phyloP scores from a whole-genome alignment of 2,113 vertebrate species.

The Neolamprologus ventralis region DNA sequence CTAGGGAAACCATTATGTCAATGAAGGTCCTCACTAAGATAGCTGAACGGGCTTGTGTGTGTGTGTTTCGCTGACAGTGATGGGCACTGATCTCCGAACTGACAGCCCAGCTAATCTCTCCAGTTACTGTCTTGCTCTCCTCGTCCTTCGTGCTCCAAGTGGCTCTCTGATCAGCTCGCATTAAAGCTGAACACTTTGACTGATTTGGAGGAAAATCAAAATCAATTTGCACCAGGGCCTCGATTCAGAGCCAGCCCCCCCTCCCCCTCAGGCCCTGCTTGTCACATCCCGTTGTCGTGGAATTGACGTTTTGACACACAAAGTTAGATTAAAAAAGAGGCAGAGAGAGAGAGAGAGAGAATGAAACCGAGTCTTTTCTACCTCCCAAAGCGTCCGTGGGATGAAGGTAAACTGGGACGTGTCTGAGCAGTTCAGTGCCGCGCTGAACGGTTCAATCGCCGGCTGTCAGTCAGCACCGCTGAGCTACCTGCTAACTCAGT shows the following conservation, averaged over 20 bases:
- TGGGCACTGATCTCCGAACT: conserved; percentile 63
- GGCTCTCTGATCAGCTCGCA: conserved; percentile 73
- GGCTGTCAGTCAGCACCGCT: conserved; percentile 20
- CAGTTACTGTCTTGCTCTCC: conserved; percentile 53
- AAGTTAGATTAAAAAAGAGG: conserved; percentile 58
- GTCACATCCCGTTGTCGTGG: conserved; percentile 70
- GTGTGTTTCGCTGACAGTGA: conserved; percentile 36
- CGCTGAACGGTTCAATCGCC: conserved; percentile 34
- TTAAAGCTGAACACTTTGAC: conserved; percentile 77
- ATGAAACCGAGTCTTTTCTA: background rate
- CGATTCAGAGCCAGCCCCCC: conserved; percentile 63
- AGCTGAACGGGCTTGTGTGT: background rate
- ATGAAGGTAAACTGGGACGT: conserved; percentile 26
- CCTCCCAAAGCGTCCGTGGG: conserved; percentile 16
- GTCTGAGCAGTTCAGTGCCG: conserved; percentile 28
- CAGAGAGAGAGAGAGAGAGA: background rate
- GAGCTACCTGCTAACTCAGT: background rate
- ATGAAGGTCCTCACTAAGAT: background rate
- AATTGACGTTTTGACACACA: conserved; percentile 77
- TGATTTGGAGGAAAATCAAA: conserved; percentile 80
- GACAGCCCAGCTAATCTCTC: conserved; percentile 69
- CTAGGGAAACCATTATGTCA: background rate
- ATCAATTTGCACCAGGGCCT: conserved; percentile 75
- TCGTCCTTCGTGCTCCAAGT: conserved; percentile 58
- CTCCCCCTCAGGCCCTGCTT: conserved; percentile 52